phyloP scores from a whole-genome alignment of 1,140 invertebrate species.

The Gonatopus flavifemur region DNA sequence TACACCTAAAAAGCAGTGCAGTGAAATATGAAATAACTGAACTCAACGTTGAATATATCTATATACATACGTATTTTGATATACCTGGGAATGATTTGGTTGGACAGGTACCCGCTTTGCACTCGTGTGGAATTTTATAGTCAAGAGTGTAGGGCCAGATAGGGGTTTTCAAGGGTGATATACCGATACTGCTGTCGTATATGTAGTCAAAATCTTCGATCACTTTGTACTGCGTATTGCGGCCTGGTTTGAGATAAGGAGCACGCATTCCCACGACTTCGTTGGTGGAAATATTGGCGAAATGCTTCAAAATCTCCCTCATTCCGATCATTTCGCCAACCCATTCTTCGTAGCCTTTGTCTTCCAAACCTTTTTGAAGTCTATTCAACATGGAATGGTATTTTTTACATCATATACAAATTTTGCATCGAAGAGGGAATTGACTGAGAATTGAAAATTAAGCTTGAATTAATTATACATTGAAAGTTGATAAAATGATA shows the following conservation, averaged over 20 bases:
- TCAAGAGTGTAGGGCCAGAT: slow-evolving; percentile 94
- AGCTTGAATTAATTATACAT: no score
- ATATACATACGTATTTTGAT: slow-evolving; percentile 12
- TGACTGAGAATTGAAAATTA: no score
- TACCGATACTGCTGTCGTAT: slow-evolving; percentile 88
- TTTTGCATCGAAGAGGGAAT: no score
- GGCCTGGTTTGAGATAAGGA: slow-evolving; percentile 86
- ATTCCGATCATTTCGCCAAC: slow-evolving; percentile 92
- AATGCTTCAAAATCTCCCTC: slow-evolving; percentile 81
- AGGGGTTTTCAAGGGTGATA: slow-evolving; percentile 79
- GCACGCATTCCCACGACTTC: slow-evolving; percentile 87
- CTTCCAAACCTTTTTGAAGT: slow-evolving; percentile 78
- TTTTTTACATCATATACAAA: no score
- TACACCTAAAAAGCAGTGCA: slow-evolving; percentile 73
- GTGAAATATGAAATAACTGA: not conserved
- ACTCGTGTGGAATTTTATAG: slow-evolving; percentile 89
- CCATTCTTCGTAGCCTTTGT: slow-evolving; percentile 89
- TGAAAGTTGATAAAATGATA: no score
- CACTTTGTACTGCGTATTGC: slow-evolving; percentile 90
- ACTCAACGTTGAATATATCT: slow-evolving; percentile 4
- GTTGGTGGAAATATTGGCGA: slow-evolving; percentile 78
- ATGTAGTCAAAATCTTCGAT: slow-evolving; percentile 89
- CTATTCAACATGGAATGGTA: no score
- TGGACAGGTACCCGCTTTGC: slow-evolving; percentile 88
- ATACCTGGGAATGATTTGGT: slow-evolving; percentile 85